Percentiles rank a stretch among this genome's conserved stretches.
Evolutionary conservation across 2,797 vertebrate genomes (phyloP).

Genomic region (Phataginus tetradactyla): DNA sequence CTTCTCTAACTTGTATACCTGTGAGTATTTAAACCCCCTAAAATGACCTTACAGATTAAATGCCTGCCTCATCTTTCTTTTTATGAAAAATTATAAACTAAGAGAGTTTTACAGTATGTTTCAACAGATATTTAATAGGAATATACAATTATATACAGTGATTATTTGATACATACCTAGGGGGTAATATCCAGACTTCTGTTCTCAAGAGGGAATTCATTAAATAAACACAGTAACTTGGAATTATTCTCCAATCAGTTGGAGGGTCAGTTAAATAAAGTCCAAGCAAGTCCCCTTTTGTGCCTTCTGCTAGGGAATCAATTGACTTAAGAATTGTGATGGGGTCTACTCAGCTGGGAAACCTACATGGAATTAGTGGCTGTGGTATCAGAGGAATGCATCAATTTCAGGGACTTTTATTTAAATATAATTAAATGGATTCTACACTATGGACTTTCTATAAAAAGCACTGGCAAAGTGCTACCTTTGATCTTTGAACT

Average conservation of each 20-base stretch:
- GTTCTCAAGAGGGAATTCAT: not conserved
- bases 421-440: constrained; percentile 2
- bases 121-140: not conserved
- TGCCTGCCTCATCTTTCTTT: not conserved
- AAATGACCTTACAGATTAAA: constrained; percentile 20
- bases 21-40: not conserved
- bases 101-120: not conserved
- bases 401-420: not conserved
- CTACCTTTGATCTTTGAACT: not conserved
- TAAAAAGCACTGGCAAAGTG: not conserved
- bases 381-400: not conserved
- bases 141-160: not conserved
- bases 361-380: not conserved
- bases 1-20: not conserved
- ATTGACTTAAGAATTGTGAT: not conserved
- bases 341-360: not conserved
- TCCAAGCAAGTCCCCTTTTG: not conserved
- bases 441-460: not conserved
- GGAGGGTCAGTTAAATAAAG: not conserved
- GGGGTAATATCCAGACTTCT: not conserved
- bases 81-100: not conserved
- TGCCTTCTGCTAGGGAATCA: not conserved
- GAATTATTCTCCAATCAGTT: not conserved
- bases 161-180: not conserved
- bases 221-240: not conserved